Conservation (phyloP, 2,113 vertebrate genomes). For the Ageneiosus marmoratus region DNA sequence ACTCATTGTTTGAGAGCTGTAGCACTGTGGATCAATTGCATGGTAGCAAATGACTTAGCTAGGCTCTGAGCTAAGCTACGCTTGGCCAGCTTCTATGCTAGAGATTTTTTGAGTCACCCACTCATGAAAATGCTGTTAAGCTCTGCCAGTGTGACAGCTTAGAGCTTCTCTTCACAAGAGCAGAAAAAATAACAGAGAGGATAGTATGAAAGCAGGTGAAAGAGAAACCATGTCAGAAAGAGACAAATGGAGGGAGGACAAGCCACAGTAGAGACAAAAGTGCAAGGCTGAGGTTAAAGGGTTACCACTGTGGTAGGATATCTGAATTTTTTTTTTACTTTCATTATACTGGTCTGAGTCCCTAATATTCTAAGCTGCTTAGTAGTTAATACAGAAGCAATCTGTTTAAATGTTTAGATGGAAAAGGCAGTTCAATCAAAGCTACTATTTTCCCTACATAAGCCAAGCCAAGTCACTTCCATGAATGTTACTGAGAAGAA, state of each 20-base stretch:
- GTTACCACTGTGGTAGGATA: slow-evolving; percentile 39
- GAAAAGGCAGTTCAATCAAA: neutral
- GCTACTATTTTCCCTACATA: too few relatives aligned
- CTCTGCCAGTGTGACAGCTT: slow-evolving; percentile 4
- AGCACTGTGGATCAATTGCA: neutral
- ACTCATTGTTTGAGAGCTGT: neutral
- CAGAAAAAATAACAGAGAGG: neutral
- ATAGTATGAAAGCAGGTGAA: neutral
- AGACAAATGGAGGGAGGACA: slow-evolving; percentile 12
- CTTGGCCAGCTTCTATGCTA: slow-evolving; percentile 17
- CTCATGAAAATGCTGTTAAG: slow-evolving; percentile 18
- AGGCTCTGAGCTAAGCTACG: neutral
- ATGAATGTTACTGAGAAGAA: too few relatives aligned
- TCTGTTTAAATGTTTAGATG: neutral
- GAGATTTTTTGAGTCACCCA: slow-evolving; percentile 14
- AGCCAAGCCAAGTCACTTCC: too few relatives aligned
- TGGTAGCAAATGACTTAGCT: neutral
- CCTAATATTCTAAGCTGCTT: neutral
- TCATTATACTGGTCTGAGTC: slow-evolving; percentile 6
- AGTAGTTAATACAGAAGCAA: neutral
- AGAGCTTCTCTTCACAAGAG: neutral
- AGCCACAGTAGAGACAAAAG: neutral
- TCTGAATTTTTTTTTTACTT: slow-evolving; percentile 49
- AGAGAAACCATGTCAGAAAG: neutral
- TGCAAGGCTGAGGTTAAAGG: slow-evolving; percentile 9